Base-by-base conservation (phyloP, 2,888 invertebrate genomes). In the Carpatolechia fugitivella region DNA sequence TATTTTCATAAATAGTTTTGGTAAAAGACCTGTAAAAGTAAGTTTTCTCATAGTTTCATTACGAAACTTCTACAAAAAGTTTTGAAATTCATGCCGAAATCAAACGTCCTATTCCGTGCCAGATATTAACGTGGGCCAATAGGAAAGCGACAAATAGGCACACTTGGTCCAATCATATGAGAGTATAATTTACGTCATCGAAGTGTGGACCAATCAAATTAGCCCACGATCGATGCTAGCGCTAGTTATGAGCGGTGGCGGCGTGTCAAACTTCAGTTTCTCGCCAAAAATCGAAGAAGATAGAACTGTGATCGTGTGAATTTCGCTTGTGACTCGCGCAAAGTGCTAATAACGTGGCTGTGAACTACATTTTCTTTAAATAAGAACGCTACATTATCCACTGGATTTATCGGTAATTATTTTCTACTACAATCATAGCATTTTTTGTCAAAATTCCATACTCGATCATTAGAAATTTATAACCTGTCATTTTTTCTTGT, bases 71-170 rank as follows among this genome's bases (percentile, higher is more conserved):
- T 8, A 10, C n/a, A 52, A 49, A n/a, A 58, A 56, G 52, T 69
- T 74, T 87, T 66, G 72, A 85, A 85, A 65, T 74, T 75, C 61
- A 74, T 86, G 85, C 80, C 74, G 69, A 63, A 67, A 62, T 53
- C 36, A 36, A 55, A 63, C 60, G 62, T 56, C 62, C 61, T 57
- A 62, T 66, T 70, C 65, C 65, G 64, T 77, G 71, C 82, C 80
- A 84, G 76, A 80, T 72, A 82, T 63, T 75, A 84, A 93, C 94
- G 93, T 94, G 94, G 92, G 92, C 94, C 94, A 94, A 94, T 94
- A 61, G 68, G 47, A 66, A 64, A 30, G 44, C 74, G 92, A 91
- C 94, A 93, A 92, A 92, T 92, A 86, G 80, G 68, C 80, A 66
- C 31, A 73, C 68, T 63, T 72, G 74, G 74, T 63, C 92, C 91